Base-by-base conservation (phyloP, 1,140 invertebrate species). In the Patella vulgata region DNA sequence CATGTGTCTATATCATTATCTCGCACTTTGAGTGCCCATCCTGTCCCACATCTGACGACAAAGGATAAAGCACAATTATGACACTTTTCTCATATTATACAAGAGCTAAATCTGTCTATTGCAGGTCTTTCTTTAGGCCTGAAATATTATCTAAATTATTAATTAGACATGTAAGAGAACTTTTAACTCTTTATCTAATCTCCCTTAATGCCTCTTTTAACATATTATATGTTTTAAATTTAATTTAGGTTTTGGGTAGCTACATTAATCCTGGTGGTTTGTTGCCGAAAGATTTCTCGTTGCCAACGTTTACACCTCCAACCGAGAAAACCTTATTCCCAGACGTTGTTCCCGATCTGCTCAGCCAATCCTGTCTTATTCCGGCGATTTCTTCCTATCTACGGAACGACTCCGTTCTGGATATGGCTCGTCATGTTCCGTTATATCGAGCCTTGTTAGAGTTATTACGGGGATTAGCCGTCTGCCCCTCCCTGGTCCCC, bases 341-440 rank as follows among this genome's bases (percentile, higher is more conserved):
- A 27, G 58, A 87, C 0, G 83, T 89, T 68, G 92, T 97, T 75
- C 83, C 89, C 14, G 90, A 93, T 54, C 84, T 95, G 11, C 77
- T 97, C 0, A 87, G 90, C 27, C 88, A 91, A 72, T 96, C 94
- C 27, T 94, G 93, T 72, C 85, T 97, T 1, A 87, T 96, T 40
- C 91, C 93, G 21, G 93, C 93, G 12, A 88, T 97, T 8, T 93
- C 92, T 60, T 96, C 93, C 0, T 97, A 98, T 75, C 86, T 98
- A 27, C 88, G 93, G 68, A 97, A 98, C 77, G 95, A 97, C 82
- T 97, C 95, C 85, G 94, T 97, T 51, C 82, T 97, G 74, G 95
- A 97, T 81, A 96, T 97, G 91, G 93, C 95, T 6, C 88, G 94
- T 12, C 94, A 97, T 82, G 94, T 96, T 80, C 93, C 94, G 8